Base-by-base conservation (phyloP, 2,113 vertebrate species). In the Turnix velox region DNA sequence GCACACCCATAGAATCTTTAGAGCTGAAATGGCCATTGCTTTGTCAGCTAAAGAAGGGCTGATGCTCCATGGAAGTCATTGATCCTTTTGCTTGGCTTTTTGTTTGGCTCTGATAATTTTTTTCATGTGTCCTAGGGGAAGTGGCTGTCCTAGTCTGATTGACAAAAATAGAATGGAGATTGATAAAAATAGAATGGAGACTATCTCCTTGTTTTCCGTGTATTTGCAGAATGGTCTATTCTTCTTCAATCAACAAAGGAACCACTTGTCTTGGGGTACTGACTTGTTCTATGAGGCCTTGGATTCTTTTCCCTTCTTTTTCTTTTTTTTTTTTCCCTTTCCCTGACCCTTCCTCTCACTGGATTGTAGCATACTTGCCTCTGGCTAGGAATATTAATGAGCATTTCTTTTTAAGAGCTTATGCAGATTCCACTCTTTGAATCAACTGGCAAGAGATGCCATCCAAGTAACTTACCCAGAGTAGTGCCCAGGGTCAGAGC, bases 341-440 rank as follows among this genome's bases (percentile, higher is more conserved):
- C 83, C 48, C 55, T 78, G 69, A 93, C 87, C 88, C 88, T 87
- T 94, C 81, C 62, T 94, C 92, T 95, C 72, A 40, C 71, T 93
- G 82, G 96, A 92, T 86, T 95, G 94, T 52, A 96, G 84, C 85
- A 78, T 73, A 84, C 90, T 96, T 92, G 95, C 93, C 80, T 86
- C 96, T 88, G 84, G 92, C 89, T 85, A 94, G 88, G 90, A 97
- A 97, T 97, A 91, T 94, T 92, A 97, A 96, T 84, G 90, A 97
- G 83, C 90, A 80, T 83, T 90, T 78, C 94, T 92, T 96, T 97
- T 97, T 82, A 93, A 93, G 88, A 85, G 85, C 84, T 96, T 95
- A 78, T 95, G 94, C 77, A 92, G 96, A 95, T 96, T 96, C 85
- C 43, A 59, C 67, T 85, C 75, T 88, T 49, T 95, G 87, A 96